Evolutionary conservation across 2,888 invertebrate species (phyloP).

Genomic region (Nephrotoma appendiculata): DNA sequence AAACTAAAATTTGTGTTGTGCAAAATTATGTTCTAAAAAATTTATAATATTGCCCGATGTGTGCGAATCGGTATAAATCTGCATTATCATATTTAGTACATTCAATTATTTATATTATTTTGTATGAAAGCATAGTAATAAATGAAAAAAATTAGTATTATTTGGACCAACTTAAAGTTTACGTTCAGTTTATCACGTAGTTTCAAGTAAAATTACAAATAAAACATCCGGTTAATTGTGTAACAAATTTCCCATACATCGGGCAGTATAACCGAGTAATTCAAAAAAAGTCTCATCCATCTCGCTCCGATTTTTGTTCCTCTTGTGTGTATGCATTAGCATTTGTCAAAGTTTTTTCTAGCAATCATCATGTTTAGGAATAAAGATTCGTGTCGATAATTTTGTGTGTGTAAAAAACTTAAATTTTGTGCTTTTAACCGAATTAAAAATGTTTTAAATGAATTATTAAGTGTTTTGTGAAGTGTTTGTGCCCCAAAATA

Average conservation of each 20-base stretch:
- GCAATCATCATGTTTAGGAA: background rate
- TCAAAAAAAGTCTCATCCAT: background rate
- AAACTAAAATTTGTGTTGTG: no score
- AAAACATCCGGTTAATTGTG: background rate
- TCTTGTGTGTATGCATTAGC: background rate
- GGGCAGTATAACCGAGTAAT: background rate
- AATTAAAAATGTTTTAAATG: background rate
- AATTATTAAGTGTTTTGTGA: background rate
- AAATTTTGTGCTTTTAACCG: background rate
- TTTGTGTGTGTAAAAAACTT: background rate
- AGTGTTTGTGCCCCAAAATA: background rate
- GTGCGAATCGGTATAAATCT: no score
- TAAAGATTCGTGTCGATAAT: background rate
- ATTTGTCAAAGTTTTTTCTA: conserved; percentile 1
- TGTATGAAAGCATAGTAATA: no score
- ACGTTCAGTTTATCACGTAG: no score
- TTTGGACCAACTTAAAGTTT: no score
- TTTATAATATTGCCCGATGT: no score
- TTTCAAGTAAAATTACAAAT: no score
- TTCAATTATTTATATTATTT: no score
- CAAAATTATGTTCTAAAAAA: no score
- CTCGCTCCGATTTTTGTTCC: background rate
- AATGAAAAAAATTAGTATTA: no score
- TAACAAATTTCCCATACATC: background rate
- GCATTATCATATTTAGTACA: no score